Conservation (phyloP, 2,888 invertebrate species). For the Sinelater perroti region DNA sequence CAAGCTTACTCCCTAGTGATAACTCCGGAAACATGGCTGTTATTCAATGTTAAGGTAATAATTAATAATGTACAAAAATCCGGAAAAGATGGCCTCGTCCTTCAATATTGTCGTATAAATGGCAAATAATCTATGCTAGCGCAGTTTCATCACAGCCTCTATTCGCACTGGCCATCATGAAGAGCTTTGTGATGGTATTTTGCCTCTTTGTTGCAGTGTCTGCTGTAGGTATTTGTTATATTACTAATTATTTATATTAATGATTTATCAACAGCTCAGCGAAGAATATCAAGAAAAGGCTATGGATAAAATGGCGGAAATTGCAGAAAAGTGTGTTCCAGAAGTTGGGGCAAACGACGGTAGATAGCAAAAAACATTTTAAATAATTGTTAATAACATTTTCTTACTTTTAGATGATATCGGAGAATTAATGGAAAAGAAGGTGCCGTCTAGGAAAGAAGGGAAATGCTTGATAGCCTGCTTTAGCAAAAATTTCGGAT, state of each 20-base stretch:
- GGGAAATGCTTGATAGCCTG: conserved; percentile 63
- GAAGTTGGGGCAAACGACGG: conserved; percentile 53
- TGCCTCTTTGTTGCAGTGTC: conserved; percentile 11
- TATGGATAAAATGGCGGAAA: conserved; percentile 45
- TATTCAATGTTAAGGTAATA: not conserved
- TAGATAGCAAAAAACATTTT: not conserved
- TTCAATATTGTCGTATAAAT: conserved; percentile 11
- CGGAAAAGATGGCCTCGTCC: conserved; percentile 7
- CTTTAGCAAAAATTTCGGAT: conserved; percentile 41
- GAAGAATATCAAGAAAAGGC: conserved; percentile 19
- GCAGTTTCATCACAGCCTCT: not conserved
- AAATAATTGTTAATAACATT: not conserved
- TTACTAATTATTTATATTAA: not conserved
- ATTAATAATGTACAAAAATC: conserved; percentile 4
- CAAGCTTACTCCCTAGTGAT: not conserved
- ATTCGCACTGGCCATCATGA: not conserved
- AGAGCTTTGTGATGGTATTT: conserved; percentile 3
- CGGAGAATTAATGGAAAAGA: conserved; percentile 52
- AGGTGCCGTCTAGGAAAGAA: conserved; percentile 56
- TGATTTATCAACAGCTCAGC: conserved; percentile 1
- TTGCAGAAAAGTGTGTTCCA: conserved; percentile 50
- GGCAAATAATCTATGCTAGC: not conserved
- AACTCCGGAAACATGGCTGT: conserved; percentile 12
- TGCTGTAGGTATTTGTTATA: conserved; percentile 6
- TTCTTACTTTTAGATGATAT: conserved; percentile 45